Base-by-base conservation (phyloP, 1,140 invertebrate genomes). In the Papilio machaon region DNA sequence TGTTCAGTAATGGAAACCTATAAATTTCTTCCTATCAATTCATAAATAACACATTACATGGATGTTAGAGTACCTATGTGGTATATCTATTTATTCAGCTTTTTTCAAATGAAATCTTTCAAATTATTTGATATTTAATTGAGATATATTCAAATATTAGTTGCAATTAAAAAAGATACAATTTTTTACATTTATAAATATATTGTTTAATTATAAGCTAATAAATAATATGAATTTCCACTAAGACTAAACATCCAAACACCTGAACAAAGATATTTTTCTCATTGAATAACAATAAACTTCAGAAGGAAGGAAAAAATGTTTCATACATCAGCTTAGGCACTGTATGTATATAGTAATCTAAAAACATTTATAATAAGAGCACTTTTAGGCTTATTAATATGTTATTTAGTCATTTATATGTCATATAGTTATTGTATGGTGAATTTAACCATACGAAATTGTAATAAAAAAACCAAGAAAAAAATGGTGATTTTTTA, bases 401-500 rank as follows among this genome's bases (percentile, higher is more conserved):
- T 73, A 46, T 43, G 11, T 49, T 75, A 47, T 75, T 75, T 52
- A 75, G 9, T 49, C n/a, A 75, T 75, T 49, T 47, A 74, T 74
- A 46, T 49, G 35, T 4, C 10, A 19, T 52, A 10, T 75, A 35
- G 52, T 49, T 23, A 35, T 52, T 13, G 58, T 30, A 43, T 64
- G 52, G 15, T 46, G 38, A 64, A 64, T 3, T 54, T 64, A 46
- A 79, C 46, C 17, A 49, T 75, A 46, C n/a, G 52, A 75, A 75
- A 47, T 35, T 47, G 47, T 49, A n/a, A n/a, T n/a, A n/a, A n/a
- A n/a, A n/a, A n/a, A 23, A 9, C 1, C 47, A 35, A 43, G 17
- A 13, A 73, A 54, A 64, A 67, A 67, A 67, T 67, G 23, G 64
- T 67, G 23, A 67, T 67, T 67, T 38, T 54, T 84, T 78, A 81